These are phyloP conservation scores for Conus betulinus DNA, from an alignment of 1,140 invertebrate genomes.

Conservation along the genomic window DNA sequence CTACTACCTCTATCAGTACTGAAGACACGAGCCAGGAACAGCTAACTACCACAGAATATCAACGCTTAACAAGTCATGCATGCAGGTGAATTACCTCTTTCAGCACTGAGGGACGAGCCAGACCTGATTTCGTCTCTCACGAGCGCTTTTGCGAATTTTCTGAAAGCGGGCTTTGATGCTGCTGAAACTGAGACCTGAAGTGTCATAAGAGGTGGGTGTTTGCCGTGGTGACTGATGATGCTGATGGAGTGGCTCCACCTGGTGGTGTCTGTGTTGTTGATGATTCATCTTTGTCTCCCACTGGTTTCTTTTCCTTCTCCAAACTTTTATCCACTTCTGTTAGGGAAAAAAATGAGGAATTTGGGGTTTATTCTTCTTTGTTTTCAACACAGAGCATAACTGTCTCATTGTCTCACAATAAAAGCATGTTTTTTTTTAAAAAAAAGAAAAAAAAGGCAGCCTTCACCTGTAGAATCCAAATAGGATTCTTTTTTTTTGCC, in stretches of 20 bases:
- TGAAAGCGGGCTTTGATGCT: constrained; percentile 58
- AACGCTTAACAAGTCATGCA: background rate
- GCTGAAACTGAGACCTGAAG: constrained; percentile 46
- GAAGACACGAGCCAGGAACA: too few species aligned
- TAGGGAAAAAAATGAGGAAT: background rate
- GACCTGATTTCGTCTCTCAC: constrained; percentile 42
- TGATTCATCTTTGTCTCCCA: constrained; percentile 7
- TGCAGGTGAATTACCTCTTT: constrained; percentile 50
- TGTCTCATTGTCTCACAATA: too few species aligned
- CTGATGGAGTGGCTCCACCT: background rate
- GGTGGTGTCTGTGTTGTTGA: background rate
- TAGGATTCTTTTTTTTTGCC: too few species aligned
- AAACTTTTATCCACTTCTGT: constrained; percentile 12
- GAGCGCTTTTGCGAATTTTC: constrained; percentile 60
- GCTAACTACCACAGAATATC: background rate
- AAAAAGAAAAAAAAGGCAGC: too few species aligned
- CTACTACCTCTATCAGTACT: too few species aligned
- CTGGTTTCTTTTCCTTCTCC: constrained; percentile 32
- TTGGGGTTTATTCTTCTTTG: too few species aligned
- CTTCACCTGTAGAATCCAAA: too few species aligned
- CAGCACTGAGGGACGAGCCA: constrained; percentile 57
- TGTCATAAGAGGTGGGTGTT: constrained; percentile 6
- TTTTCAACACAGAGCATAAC: too few species aligned
- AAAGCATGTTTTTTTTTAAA: too few species aligned
- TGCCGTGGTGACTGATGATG: background rate